These are phyloP conservation scores for Carcinoscorpius rotundicauda DNA, from an alignment of 1,140 invertebrate genomes.

Conservation along the genomic window DNA sequence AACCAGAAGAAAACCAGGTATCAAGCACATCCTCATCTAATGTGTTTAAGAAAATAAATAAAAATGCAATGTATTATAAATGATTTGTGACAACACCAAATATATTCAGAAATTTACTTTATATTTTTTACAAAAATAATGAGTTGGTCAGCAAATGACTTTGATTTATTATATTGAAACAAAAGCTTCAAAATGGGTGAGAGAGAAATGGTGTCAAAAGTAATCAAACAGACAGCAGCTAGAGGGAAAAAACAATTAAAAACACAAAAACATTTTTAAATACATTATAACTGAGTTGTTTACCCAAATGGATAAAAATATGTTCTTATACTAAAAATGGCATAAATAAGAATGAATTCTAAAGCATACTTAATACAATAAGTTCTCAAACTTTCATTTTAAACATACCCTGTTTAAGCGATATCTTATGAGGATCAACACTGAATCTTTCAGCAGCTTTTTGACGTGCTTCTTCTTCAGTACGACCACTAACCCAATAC, in stretches of 20 bases:
- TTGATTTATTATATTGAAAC: not conserved
- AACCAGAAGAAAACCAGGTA: conserved; percentile 97
- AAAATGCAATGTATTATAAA: not conserved
- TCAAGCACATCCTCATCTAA: conserved; percentile 93
- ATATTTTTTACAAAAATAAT: too few species aligned
- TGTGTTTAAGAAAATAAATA: not conserved
- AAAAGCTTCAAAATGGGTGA: not conserved
- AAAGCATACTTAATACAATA: too few species aligned
- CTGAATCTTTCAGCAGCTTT: conserved; percentile 75
- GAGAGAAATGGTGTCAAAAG: not conserved
- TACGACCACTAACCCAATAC: conserved; percentile 80
- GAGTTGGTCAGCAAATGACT: too few species aligned
- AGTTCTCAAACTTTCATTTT: too few species aligned
- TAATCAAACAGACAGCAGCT: not conserved
- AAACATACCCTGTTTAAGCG: conserved; percentile 47
- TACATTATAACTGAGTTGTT: too few species aligned
- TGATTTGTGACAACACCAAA: not conserved
- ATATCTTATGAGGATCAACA: conserved; percentile 40
- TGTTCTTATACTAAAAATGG: too few species aligned
- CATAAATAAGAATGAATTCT: too few species aligned
- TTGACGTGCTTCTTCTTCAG: conserved; percentile 62
- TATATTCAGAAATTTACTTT: too few species aligned
- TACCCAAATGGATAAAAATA: too few species aligned
- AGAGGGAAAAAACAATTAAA: too few species aligned
- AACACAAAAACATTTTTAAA: too few species aligned